Percentiles rank a stretch among this genome's conserved stretches.
phyloP scores from a whole-genome alignment of 2,888 invertebrate species.

The Spilosoma lubricipeda region DNA sequence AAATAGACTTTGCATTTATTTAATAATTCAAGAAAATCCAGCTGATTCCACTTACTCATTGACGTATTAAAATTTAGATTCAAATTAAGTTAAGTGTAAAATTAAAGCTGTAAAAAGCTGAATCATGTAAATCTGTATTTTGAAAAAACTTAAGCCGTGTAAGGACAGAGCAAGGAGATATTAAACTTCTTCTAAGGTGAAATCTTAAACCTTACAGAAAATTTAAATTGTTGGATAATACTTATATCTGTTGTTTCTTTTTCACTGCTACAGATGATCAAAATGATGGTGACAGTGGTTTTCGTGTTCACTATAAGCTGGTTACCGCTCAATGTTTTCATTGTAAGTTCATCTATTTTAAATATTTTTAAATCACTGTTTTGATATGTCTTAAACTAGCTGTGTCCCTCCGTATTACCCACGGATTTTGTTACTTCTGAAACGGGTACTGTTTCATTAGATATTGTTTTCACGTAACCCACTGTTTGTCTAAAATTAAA shows the following conservation, averaged over 20 bases:
- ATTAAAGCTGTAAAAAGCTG: too few relatives aligned
- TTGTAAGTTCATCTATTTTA: conserved; percentile 21
- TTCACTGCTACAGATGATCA: conserved; percentile 46
- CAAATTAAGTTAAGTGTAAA: too few relatives aligned
- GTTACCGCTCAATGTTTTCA: conserved; percentile 46
- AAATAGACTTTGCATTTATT: background rate
- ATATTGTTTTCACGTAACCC: too few relatives aligned
- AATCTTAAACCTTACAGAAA: background rate
- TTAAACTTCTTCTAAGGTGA: background rate
- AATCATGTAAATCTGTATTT: too few relatives aligned
- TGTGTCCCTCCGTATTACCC: too few relatives aligned
- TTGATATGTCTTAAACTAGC: too few relatives aligned
- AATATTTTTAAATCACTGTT: background rate
- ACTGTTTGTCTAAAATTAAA: too few relatives aligned
- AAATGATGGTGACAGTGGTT: conserved; percentile 57
- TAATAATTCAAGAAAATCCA: background rate
- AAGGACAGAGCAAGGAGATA: background rate
- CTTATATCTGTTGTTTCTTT: background rate
- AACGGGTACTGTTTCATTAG: too few relatives aligned
- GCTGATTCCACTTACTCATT: background rate
- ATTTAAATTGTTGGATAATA: too few relatives aligned
- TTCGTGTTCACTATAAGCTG: conserved; percentile 53
- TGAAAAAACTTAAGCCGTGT: background rate
- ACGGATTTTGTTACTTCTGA: too few relatives aligned
- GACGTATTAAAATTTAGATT: too few relatives aligned